Conservation (phyloP, 2,888 invertebrate species). For the Eilema griseolum region DNA sequence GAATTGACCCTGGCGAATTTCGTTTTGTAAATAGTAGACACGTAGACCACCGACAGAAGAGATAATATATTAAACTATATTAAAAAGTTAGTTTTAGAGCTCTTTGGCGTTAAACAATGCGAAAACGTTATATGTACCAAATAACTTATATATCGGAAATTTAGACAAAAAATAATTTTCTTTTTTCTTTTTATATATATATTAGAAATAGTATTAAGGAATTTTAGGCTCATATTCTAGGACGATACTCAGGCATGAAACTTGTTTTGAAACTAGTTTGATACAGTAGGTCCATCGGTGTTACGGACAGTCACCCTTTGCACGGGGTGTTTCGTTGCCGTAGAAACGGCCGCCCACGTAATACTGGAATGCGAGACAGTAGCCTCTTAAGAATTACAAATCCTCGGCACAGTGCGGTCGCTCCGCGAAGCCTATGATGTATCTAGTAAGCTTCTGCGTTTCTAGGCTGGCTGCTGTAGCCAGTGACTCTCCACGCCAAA, state of each 20-base stretch:
- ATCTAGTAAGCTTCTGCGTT: too few species aligned
- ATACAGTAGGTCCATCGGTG: too few species aligned
- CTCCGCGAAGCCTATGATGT: too few species aligned
- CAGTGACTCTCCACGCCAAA: too few species aligned
- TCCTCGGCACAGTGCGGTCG: too few species aligned
- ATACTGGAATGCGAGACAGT: too few species aligned
- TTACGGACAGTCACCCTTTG: too few species aligned
- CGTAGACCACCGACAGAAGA: conserved; percentile 48
- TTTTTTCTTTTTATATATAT: background rate
- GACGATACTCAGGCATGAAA: background rate
- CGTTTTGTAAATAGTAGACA: conserved; percentile 32
- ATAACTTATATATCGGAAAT: conserved; percentile 25
- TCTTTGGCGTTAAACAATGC: conserved; percentile 15
- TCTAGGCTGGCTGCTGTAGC: too few species aligned
- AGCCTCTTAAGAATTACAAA: too few species aligned
- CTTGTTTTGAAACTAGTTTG: too few species aligned
- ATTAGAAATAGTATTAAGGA: background rate
- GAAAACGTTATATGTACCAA: conserved; percentile 15
- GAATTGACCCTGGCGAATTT: conserved; percentile 6
- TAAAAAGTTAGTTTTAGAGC: conserved; percentile 34
- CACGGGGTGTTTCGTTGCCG: too few species aligned
- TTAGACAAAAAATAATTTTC: background rate
- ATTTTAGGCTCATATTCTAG: background rate
- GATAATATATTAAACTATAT: conserved; percentile 45
- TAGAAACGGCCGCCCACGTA: too few species aligned